Evolutionary conservation across 2,797 vertebrate species (phyloP), one percentile per base, ranked within the genome.

Genomic region (Antennarius maculatus): DNA sequence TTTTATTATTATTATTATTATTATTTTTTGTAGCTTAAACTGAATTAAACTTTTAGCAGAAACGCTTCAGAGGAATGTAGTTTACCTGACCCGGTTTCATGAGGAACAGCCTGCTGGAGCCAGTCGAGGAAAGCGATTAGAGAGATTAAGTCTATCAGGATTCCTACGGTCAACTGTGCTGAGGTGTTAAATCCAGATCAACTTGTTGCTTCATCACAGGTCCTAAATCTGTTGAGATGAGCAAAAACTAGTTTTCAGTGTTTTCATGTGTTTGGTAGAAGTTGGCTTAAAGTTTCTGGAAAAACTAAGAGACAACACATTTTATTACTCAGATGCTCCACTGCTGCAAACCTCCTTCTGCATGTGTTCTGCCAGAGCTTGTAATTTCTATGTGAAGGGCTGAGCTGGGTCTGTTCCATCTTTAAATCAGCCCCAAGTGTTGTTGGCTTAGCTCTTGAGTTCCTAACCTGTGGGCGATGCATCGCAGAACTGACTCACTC

Each of bases 41-140:
- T 14, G 29, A 7, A 7, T n/a, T 15, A 2, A 37, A 45, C 6
- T 59, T 53, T 18, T 45, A 9, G 45, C 14, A 54, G 47, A 41
- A n/a, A 6, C 2, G 6, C 52, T 9, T 34, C 49, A 23, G 23
- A 23, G 23, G 23, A 23, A 23, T 23, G 23, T 23, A 23, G 78
- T 65, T 77, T 81, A 73, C 77, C 72, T 87, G 86, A 90, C 86
- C 88, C 70, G 71, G 76, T 82, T 88, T 58, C 58, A 46, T 0
- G 49, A 59, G 76, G 79, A 70, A 64, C 71, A 74, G 75, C 52
- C 71, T 72, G 74, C 72, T 76, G 81, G 62, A 77, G 79, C 81
- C 76, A 82, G 61, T 57, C 53, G 80, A 73, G 66, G 77, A 88
- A 87, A 86, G 90, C 85, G 93, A 94, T 94, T 94, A 94, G 86